Evolutionary conservation across 2,888 invertebrate species (phyloP).

Genomic region (Lasiommata megera): DNA sequence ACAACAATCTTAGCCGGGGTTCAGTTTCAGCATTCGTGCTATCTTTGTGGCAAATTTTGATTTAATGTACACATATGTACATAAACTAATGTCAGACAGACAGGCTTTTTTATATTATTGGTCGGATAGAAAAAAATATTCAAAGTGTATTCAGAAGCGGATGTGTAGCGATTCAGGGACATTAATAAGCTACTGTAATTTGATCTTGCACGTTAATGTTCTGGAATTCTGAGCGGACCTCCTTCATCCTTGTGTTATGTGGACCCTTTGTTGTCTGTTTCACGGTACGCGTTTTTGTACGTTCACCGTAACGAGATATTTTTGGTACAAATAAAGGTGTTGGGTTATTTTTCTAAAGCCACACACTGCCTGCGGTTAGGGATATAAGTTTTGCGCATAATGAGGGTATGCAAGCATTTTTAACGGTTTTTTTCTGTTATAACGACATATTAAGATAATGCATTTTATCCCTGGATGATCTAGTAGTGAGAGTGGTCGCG

Average conservation of each 20-base stretch:
- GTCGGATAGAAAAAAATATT: slow-evolving; percentile 49
- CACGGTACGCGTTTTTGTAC: background rate
- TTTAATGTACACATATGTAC: no score
- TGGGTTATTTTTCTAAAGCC: slow-evolving; percentile 1
- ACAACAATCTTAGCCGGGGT: no score
- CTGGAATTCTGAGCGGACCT: slow-evolving; percentile 33
- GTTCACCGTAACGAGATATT: slow-evolving; percentile 1
- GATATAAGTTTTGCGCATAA: background rate
- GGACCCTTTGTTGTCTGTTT: slow-evolving; percentile 11
- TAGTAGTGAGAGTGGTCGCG: no score
- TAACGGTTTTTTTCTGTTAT: background rate
- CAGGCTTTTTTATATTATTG: background rate
- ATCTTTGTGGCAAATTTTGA: no score
- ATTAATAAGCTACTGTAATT: slow-evolving; percentile 65
- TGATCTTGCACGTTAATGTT: slow-evolving; percentile 45
- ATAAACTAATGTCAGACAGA: background rate
- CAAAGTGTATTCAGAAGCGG: slow-evolving; percentile 46
- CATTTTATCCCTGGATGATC: no score
- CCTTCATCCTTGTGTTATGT: slow-evolving; percentile 1
- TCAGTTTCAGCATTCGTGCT: no score
- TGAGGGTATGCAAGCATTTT: background rate
- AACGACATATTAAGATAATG: no score
- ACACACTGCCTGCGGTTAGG: background rate
- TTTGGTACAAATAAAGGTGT: slow-evolving; percentile 7
- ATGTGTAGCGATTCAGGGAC: slow-evolving; percentile 54